Conservation (phyloP, 2,888 invertebrate genomes). For the Ochropleura plecta region DNA sequence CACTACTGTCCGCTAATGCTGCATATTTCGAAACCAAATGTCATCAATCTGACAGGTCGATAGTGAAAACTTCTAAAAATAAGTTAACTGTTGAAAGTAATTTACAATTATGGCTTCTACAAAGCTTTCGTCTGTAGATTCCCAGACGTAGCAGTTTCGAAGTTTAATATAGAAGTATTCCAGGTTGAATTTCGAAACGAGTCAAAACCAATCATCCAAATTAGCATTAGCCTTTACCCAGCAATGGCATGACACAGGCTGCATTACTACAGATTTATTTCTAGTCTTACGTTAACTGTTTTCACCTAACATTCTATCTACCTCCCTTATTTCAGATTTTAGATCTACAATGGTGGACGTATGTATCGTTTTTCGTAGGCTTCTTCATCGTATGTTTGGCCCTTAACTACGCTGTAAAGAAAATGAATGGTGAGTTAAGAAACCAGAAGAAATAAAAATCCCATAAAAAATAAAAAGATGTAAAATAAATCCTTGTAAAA, state of each 20-base stretch:
- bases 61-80: not conserved
- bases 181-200: not conserved
- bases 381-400: slow-evolving; percentile 72
- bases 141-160: not conserved
- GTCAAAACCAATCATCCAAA: not conserved
- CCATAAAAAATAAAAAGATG: no score
- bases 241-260: not conserved
- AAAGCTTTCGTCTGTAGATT: not conserved
- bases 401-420: slow-evolving; percentile 80
- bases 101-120: not conserved
- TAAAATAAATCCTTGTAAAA: not conserved
- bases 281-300: not conserved
- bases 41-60: not conserved
- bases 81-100: not conserved
- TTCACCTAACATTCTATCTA: not conserved
- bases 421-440: slow-evolving; percentile 72
- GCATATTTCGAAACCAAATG: not conserved
- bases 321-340: slow-evolving; percentile 50
- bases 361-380: slow-evolving; percentile 67
- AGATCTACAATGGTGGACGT: slow-evolving; percentile 78
- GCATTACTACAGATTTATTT: not conserved
- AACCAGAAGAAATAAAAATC: not conserved
- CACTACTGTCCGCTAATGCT: not conserved
- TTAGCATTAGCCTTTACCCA: no score
- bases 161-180: not conserved